Conservation (phyloP, 2,888 invertebrate genomes). For the Cotesia congregata region DNA sequence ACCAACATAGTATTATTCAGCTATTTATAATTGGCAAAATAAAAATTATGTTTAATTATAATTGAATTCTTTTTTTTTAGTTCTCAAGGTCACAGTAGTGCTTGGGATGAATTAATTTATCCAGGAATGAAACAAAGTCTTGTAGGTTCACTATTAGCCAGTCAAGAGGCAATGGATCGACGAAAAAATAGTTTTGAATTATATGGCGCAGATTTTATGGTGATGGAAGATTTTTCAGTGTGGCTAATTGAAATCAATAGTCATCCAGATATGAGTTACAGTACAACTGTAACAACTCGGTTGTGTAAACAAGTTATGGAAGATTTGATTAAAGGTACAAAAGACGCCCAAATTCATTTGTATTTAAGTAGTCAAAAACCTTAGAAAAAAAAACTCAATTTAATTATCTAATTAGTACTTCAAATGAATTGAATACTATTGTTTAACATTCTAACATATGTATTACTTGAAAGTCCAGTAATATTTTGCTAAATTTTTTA, state of each 20-base stretch:
- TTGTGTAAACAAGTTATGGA: slow-evolving; percentile 90
- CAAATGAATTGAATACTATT: no score
- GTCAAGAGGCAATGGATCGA: slow-evolving; percentile 88
- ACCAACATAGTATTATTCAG: slow-evolving; percentile 49
- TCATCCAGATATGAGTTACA: slow-evolving; percentile 92
- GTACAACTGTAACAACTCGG: slow-evolving; percentile 89
- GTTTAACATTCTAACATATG: no score
- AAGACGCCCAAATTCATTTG: neutral
- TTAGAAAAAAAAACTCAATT: no score
- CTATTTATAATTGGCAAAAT: neutral
- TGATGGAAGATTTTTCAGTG: slow-evolving; percentile 88
- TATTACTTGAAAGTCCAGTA: no score
- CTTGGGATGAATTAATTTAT: slow-evolving; percentile 88
- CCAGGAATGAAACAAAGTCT: slow-evolving; percentile 88
- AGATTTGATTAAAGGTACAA: slow-evolving; percentile 89
- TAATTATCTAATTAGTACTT: no score
- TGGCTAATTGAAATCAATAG: slow-evolving; percentile 97
- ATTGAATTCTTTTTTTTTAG: slow-evolving; percentile 67
- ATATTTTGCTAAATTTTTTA: neutral
- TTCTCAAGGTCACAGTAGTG: slow-evolving; percentile 81
- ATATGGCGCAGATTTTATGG: slow-evolving; percentile 96
- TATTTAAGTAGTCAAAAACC: no score
- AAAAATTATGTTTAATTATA: neutral
- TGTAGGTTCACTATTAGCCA: slow-evolving; percentile 86
- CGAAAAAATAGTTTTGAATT: slow-evolving; percentile 90